phyloP scores from a whole-genome alignment of 2,113 vertebrate species.

The Zingel zingel region DNA sequence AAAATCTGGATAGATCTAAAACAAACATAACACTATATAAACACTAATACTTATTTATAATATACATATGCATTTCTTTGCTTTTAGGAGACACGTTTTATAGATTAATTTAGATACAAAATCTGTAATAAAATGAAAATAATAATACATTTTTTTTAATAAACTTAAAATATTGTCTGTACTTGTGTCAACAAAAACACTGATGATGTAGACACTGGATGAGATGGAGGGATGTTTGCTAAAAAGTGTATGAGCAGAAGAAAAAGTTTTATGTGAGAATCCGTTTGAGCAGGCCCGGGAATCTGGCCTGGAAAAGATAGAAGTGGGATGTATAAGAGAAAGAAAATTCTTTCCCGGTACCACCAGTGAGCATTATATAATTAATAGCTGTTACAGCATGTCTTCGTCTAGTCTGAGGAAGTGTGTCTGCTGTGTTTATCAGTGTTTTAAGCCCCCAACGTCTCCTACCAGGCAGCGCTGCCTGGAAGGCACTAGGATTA shows the following conservation, averaged over 20 bases:
- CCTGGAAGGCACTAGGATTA: too few species aligned
- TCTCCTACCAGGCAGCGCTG: too few species aligned
- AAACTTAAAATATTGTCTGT: too few species aligned
- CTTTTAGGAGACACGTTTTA: too few species aligned
- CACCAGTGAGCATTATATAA: conserved; percentile 27
- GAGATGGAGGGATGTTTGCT: not conserved
- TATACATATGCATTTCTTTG: too few species aligned
- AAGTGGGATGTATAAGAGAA: conserved; percentile 22
- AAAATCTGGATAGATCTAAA: not conserved
- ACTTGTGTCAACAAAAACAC: too few species aligned
- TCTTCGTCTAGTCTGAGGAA: conserved; percentile 1
- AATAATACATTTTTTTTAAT: too few species aligned
- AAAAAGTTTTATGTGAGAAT: conserved; percentile 7
- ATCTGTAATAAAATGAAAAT: too few species aligned
- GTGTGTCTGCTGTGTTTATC: conserved; percentile 8
- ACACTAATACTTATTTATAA: too few species aligned
- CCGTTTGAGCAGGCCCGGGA: conserved; percentile 27
- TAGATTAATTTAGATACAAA: too few species aligned
- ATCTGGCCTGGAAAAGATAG: conserved; percentile 40
- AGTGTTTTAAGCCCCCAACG: too few species aligned
- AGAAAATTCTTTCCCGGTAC: conserved; percentile 27
- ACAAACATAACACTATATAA: not conserved
- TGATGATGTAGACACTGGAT: not conserved
- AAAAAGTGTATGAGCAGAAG: not conserved
- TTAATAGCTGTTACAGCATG: conserved; percentile 40